Evolutionary conservation across 2,888 invertebrate species (phyloP).

Genomic region (Trypoxylon attenuatum): DNA sequence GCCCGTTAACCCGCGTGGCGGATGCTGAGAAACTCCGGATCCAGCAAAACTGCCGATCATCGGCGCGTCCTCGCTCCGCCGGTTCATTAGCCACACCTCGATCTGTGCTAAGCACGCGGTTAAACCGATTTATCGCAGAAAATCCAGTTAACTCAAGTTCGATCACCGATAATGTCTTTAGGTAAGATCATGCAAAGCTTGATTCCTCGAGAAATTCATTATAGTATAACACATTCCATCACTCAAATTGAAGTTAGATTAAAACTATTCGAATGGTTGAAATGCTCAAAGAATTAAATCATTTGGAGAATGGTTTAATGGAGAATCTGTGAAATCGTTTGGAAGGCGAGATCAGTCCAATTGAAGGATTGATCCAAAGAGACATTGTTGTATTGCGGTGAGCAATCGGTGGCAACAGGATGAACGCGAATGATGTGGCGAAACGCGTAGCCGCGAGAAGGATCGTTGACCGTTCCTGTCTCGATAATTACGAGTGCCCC

Average conservation of each 20-base stretch:
- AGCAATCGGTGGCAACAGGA: not conserved
- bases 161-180: too few relatives aligned
- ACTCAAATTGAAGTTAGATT: too few relatives aligned
- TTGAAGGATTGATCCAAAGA: too few relatives aligned
- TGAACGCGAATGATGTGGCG: slow-evolving; percentile 49
- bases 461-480: slow-evolving; percentile 61
- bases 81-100: slow-evolving; percentile 42
- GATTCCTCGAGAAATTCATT: too few relatives aligned
- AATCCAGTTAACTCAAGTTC: slow-evolving; percentile 28
- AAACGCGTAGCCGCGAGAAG: slow-evolving; percentile 35
- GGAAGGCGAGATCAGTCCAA: too few relatives aligned
- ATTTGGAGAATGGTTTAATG: too few relatives aligned
- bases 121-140: slow-evolving; percentile 44
- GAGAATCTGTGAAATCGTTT: too few relatives aligned
- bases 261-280: too few relatives aligned
- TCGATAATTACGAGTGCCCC: slow-evolving; percentile 65
- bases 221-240: too few relatives aligned
- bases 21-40: slow-evolving; percentile 15
- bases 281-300: too few relatives aligned
- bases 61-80: slow-evolving; percentile 29
- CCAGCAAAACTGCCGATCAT: slow-evolving; percentile 37
- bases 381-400: too few relatives aligned
- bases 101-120: not conserved
- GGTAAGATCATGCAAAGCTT: too few relatives aligned
- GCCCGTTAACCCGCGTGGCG: not conserved